Base-by-base conservation (phyloP, 2,113 vertebrate species). In the Megatriorchis doriae region DNA sequence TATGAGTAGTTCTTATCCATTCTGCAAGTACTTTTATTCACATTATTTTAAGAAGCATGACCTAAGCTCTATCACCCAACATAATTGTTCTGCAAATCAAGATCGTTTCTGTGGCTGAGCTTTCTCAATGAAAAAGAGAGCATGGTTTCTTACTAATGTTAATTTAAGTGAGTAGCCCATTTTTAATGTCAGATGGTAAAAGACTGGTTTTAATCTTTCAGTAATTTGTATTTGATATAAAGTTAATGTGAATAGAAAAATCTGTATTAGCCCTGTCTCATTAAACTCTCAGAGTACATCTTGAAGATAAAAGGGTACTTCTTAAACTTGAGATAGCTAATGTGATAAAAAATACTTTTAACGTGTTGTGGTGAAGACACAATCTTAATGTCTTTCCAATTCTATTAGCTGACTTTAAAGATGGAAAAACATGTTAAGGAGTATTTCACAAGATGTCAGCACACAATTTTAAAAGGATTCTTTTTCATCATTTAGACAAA, bases 211-310 rank as follows among this genome's bases (percentile, higher is more conserved):
- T 95, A 94, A 97, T 97, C 93, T 95, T 94, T 95, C 83, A 73
- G 88, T 94, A 96, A 97, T 97, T 94, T 97, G 91, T 97, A 96
- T 91, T 91, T 94, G 85, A 91, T 92, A 96, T 81, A 94, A 84
- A 95, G 77, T 93, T 95, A 94, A 96, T 93, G 77, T 81, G 80
- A 97, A 84, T 15, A 87, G 93, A 97, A 96, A 96, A 95, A 95
- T 92, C 94, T 75, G 72, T 96, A 96, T 84, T 90, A 97, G 82
- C 47, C 68, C 62, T 81, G 83, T 93, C 95, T 96, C 94, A 96
- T 96, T 96, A 96, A 93, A 79, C 68, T 92, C 93, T 80, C 45
- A 40, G 66, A 77, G 53, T 92, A 96, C 77, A 81, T 91, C 4
- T 40, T 93, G 79, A 94, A 94, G 85, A 97, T 86, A 90, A 93